Conservation (phyloP, 1,140 invertebrate species). For the Elysia chlorotica region DNA sequence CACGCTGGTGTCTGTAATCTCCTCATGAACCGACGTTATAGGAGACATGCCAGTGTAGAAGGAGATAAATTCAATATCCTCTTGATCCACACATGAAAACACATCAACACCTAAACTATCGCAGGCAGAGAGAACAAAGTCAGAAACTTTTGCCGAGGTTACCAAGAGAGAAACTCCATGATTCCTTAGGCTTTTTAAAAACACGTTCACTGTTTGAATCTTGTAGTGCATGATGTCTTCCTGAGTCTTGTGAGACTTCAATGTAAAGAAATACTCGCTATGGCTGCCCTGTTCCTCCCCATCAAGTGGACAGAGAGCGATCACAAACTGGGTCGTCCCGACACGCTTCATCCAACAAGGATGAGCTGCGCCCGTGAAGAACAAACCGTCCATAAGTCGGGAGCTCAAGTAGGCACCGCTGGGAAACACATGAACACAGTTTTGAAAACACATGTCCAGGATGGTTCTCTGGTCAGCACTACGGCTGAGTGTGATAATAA, state of each 20-base stretch:
- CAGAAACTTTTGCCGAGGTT: background rate
- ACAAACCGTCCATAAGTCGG: background rate
- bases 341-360: background rate
- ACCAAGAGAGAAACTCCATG: slow-evolving; percentile 3
- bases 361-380: background rate
- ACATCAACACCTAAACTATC: background rate
- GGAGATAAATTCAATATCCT: background rate
- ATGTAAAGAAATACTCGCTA: too few species aligned
- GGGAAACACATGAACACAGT: background rate
- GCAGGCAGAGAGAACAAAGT: background rate
- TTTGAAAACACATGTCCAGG: background rate
- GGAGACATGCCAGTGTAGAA: background rate
- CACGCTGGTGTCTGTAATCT: slow-evolving; percentile 7
- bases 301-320: slow-evolving; percentile 6
- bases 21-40: background rate
- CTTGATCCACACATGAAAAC: background rate
- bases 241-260: background rate
- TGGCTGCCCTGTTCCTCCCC: too few species aligned
- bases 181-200: background rate
- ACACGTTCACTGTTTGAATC: background rate
- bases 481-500: background rate
- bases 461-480: background rate
- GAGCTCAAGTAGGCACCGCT: background rate
- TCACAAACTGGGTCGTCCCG: background rate
- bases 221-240: background rate